Base-by-base conservation (phyloP, 2,797 vertebrate species). In the Perdix hodgsoniae region DNA sequence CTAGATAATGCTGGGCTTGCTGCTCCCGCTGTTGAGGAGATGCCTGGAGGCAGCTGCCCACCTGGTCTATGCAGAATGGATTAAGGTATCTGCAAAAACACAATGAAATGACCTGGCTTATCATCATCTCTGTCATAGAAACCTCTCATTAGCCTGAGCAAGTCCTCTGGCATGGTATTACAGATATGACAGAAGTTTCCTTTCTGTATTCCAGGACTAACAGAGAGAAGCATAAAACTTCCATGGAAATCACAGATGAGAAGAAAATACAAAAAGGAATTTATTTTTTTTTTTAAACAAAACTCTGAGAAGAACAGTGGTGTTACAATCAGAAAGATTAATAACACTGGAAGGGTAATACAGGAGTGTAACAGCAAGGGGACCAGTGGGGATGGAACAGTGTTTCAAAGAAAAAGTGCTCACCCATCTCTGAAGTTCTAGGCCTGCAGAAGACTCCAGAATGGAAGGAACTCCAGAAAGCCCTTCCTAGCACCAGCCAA, bases 21-120 rank as follows among this genome's bases (percentile, higher is more conserved):
- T 91, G 74, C 37, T 80, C 35, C 57, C 24, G 15, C 31, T 80
- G 82, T n/a, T 75, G 3, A 1, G 65, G 49, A 66, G 60, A 42
- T 39, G 21, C 18, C 72, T 45, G 5, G 3, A 85, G 24, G 33
- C 39, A 89, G 57, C 14, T 73, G 56, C 54, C 39, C 49, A 9
- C 69, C 77, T 49, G 1, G 0, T 12, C 26, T 21, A 0, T 0
- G 0, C 63, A 3, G 0, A 78, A 54, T 24, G 59, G 40, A 17
- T 65, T 78, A 14, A 2, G 15, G 17, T 13, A 10, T 59, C 73
- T 73, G 10, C 64, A 67, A 81, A 49, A 33, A 49, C 23, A 12
- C 6, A 31, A 17, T 27, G 35, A 86, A 66, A 69, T 7, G 6
- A 49, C 18, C 29, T 39, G 1, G 0, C 26, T 39, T 44, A 50